Evolutionary conservation across 2,797 vertebrate species (phyloP), one percentile per base, ranked within the genome.

Genomic region (Emys orbicularis): DNA sequence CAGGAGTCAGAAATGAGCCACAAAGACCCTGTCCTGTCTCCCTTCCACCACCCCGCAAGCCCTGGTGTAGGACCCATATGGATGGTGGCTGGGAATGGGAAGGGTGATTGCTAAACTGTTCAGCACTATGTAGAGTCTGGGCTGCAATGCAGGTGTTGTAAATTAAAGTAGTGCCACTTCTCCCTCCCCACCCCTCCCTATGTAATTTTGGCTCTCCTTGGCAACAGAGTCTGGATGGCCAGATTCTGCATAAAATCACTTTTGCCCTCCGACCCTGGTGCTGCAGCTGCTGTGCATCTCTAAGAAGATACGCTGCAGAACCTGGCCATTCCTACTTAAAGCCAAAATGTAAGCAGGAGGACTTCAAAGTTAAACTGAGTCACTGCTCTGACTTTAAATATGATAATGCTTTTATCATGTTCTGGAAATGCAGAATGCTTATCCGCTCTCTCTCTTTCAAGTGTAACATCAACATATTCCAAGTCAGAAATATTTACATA

Each of bases 311-410:
- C 15, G 37, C 16, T 44, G 49, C 87, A 3, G 34, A 34, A 7
- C 37, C 29, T 34, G 27, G 8, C 37, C 44, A 41, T 41, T 68
- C 84, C 27, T 31, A 52, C 65, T 53, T 93, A 76, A 88, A 93
- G 16, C n/a, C 19, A 89, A 83, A 95, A 91, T 65, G 72, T 29
- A 68, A 59, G 65, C 65, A 50, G 91, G 81, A 89, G 21, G 15
- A 68, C 82, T 23, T 16, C 83, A n/a, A 79, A 61, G 72, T 92
- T 61, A 76, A 56, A 65, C 80, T 18, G 72, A 84, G 9, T 92
- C 54, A 79, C 12, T 82, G 12, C 15, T 57, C 23, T 88, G 79
- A 79, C 92, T 91, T 97, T 53, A 83, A 88, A 79, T 92, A 83
- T 65, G 34, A 18, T 2, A 52, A 29, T 21, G 3, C 84, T 83